Conservation (phyloP, 2,797 vertebrate genomes). For the Borostomias antarcticus region DNA sequence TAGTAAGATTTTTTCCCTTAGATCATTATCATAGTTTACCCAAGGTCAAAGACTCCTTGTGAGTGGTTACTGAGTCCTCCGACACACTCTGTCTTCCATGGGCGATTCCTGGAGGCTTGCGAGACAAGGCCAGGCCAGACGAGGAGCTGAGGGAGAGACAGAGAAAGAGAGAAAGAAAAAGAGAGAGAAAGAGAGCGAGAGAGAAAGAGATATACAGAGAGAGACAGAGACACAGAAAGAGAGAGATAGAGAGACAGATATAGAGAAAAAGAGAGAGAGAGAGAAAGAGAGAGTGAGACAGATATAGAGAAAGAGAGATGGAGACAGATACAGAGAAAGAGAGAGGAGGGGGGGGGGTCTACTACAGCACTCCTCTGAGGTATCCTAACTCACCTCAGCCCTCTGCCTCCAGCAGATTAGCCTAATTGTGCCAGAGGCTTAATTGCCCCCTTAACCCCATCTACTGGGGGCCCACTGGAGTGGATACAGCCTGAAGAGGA, state of each 20-base stretch:
- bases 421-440: conserved; percentile 66
- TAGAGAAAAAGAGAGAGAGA: conserved; percentile 79
- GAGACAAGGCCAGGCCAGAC: background rate
- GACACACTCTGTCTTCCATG: conserved; percentile 20
- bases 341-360: conserved; percentile 79
- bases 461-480: conserved; percentile 48
- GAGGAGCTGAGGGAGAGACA: conserved; percentile 31
- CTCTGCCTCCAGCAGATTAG: conserved; percentile 56
- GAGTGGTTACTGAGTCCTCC: conserved; percentile 32
- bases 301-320: conserved; percentile 53
- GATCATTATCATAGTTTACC: background rate
- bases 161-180: conserved; percentile 68
- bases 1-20: background rate
- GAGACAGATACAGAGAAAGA: conserved; percentile 77
- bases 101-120: conserved; percentile 36
- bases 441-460: conserved; percentile 70
- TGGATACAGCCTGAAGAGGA: conserved; percentile 47
- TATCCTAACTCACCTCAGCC: conserved; percentile 38
- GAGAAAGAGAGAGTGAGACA: conserved; percentile 80
- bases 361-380: conserved; percentile 48
- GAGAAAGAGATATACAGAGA: conserved; percentile 1
- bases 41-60: conserved; percentile 7
- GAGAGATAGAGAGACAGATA: conserved; percentile 65
- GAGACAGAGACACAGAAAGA: background rate
- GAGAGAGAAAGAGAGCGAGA: conserved; percentile 2